Base-by-base conservation (phyloP, 2,113 vertebrate genomes). In the Solenodon paradoxus region DNA sequence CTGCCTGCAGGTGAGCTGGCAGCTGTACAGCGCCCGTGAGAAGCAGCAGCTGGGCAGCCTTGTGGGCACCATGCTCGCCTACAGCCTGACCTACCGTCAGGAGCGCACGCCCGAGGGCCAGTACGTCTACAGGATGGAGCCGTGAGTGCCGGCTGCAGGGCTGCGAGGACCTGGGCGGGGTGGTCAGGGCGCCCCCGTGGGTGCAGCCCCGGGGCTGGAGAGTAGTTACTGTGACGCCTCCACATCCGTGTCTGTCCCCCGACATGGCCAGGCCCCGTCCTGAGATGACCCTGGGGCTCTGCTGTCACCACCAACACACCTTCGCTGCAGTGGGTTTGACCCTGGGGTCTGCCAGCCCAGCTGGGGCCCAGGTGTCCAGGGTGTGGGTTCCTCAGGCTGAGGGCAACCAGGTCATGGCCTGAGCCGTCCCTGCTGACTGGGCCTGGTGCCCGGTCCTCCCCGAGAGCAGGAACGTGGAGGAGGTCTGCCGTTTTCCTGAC, bases 61-160 rank as follows among this genome's bases (percentile, higher is more conserved):
- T 20, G 99, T 99, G 55, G 96, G 98, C 96, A 99, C 99, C 96
- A 99, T 99, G 99, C 98, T 99, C 59, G 98, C 99, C 68, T 99
- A 99, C 96, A 99, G 99, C 98, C 99, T 99, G 42, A 99, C 99
- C 3, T 99, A 99, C 98, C 98, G 98, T 81, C 99, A 99, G 98
- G 99, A 99, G 88, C 99, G 99, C 80, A 98, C 98, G 0, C 98
- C 99, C 0, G 99, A 99, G 10, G 99, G 99, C 32, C 99, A 99
- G 97, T 99, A 99, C 32, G 42, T 98, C 88, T 99, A 99, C 95
- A 91, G 98, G 51, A 98, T 99, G 1, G 99, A 99, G 57, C 99
- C 99, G 99, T 99, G 97, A 99, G 99, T 99, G 3, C n/a, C 26
- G 11, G 4, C 22, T 5, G 32, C 22, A 9, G 17, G 40, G 6